Evolutionary conservation across 2,797 vertebrate species (phyloP).

Genomic region (Crypturellus tataupa): DNA sequence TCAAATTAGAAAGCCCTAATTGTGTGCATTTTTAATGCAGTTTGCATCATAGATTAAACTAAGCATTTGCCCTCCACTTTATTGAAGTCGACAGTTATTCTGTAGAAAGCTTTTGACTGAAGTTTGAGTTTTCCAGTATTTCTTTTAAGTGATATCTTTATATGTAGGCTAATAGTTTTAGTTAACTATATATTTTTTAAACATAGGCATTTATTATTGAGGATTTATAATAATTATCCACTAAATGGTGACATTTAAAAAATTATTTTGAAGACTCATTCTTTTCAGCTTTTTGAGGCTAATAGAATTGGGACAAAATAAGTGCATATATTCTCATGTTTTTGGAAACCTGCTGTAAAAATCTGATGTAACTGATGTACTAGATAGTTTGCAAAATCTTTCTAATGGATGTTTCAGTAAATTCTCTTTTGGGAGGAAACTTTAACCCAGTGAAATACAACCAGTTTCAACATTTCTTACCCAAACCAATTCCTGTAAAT

Average conservation of each 20-base stretch:
- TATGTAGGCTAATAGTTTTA: neutral
- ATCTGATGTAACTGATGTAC: neutral
- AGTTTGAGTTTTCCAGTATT: neutral
- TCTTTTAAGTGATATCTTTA: neutral
- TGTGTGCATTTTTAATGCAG: neutral
- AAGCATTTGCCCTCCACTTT: neutral
- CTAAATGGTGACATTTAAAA: neutral
- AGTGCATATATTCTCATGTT: neutral
- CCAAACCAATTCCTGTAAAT: constrained; percentile 40
- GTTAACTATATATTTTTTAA: neutral
- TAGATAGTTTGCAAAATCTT: neutral
- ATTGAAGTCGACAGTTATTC: neutral
- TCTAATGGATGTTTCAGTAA: neutral
- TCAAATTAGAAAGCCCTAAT: neutral
- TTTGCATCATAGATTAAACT: neutral
- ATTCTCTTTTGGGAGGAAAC: constrained; percentile 16
- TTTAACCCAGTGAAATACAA: constrained; percentile 43
- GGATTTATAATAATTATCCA: neutral
- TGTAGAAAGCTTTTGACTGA: neutral
- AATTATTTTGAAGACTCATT: neutral
- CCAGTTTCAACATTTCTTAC: constrained; percentile 45
- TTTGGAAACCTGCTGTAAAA: neutral
- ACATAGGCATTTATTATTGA: neutral
- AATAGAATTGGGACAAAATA: neutral
- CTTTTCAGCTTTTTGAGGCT: neutral